A percentile compares a stretch with the other conserved stretches of the same genome.
Conservation (phyloP, 2,888 invertebrate species). For the Coelogynopora nodosa region DNA sequence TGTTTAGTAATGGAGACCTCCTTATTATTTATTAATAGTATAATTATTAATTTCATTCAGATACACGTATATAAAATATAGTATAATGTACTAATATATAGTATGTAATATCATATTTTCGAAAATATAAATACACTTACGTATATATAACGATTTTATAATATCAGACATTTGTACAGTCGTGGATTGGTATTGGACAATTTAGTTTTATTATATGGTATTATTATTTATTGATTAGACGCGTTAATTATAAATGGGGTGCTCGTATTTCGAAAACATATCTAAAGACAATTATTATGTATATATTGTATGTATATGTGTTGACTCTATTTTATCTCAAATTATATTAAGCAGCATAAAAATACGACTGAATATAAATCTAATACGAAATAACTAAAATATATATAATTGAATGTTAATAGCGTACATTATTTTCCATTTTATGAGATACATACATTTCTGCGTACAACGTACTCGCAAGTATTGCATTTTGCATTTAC, state of each 20-base stretch:
- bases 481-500: too few species aligned
- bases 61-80: not conserved
- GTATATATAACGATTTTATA: not conserved
- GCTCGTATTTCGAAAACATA: not conserved
- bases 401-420: too few species aligned
- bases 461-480: too few species aligned
- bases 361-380: too few species aligned
- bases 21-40: too few species aligned
- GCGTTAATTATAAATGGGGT: not conserved
- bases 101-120: too few species aligned
- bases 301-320: not conserved
- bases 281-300: not conserved
- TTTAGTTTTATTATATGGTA: not conserved
- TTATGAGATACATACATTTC: too few species aligned
- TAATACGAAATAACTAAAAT: too few species aligned
- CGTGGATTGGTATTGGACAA: not conserved
- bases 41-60: not conserved
- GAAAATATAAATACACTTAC: not conserved
- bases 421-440: too few species aligned
- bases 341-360: too few species aligned
- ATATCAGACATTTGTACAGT: not conserved
- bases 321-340: not conserved
- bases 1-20: not conserved
- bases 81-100: too few species aligned
- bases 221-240: not conserved